A percentile compares a stretch with the other conserved stretches of the same genome.
phyloP scores from a whole-genome alignment of 2,113 vertebrate species.

The Takifugu flavidus region DNA sequence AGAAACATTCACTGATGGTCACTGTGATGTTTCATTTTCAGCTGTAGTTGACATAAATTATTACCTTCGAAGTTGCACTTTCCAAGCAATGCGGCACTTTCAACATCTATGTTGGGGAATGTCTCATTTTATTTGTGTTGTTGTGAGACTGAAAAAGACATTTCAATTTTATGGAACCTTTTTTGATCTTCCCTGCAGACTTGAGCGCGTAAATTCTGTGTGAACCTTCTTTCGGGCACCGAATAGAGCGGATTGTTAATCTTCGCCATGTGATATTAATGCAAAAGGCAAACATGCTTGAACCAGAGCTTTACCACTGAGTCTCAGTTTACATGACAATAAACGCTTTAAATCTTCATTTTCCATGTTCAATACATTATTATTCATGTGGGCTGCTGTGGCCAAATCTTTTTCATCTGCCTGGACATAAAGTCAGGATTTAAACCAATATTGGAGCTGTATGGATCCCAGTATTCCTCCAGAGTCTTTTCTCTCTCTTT shows the following conservation, averaged over 20 bases:
- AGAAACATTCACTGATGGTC: too few relatives aligned
- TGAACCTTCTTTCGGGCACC: constrained; percentile 8
- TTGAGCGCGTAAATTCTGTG: constrained; percentile 1
- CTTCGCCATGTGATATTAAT: constrained; percentile 59
- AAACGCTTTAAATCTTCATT: constrained; percentile 45
- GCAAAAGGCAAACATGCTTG: constrained; percentile 61
- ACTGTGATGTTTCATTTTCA: too few relatives aligned
- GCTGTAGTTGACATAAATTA: too few relatives aligned
- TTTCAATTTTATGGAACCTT: too few relatives aligned
- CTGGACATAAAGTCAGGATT: constrained; percentile 67
- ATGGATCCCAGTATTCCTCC: constrained; percentile 56
- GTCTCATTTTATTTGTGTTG: too few relatives aligned
- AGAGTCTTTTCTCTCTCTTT: constrained; percentile 57
- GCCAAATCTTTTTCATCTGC: constrained; percentile 67
- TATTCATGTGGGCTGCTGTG: constrained; percentile 69
- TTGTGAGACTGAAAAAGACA: too few relatives aligned
- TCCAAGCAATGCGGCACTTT: too few relatives aligned
- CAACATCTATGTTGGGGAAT: too few relatives aligned
- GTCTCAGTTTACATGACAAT: constrained; percentile 74
- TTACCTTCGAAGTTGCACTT: too few relatives aligned
- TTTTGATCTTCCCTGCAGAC: too few relatives aligned
- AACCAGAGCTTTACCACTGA: constrained; percentile 29
- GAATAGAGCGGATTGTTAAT: constrained; percentile 46
- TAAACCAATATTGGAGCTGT: constrained; percentile 73
- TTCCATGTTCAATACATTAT: constrained; percentile 69